These are phyloP conservation scores for Drosophila santomea DNA, from an alignment of 1,140 invertebrate genomes.

Conservation along the genomic window DNA sequence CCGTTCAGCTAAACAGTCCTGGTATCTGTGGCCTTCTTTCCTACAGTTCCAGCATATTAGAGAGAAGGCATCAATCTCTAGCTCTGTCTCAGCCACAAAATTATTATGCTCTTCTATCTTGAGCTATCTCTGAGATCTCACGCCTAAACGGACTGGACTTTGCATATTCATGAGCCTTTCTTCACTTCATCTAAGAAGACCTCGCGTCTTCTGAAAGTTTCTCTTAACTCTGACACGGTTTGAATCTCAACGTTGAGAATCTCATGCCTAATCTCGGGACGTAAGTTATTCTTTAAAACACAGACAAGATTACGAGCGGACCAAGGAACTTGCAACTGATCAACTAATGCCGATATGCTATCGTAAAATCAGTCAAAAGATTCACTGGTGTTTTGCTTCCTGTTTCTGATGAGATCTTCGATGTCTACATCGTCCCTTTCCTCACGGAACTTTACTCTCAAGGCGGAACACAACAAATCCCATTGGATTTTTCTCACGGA, in stretches of 20 bases:
- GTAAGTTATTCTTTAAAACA: slow-evolving; percentile 2
- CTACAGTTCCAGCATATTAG: neutral
- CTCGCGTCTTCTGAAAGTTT: neutral
- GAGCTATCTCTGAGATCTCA: neutral
- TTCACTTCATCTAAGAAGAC: slow-evolving; percentile 7
- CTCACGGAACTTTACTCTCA: neutral
- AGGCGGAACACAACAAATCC: slow-evolving; percentile 3
- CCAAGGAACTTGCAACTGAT: neutral
- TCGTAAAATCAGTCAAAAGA: neutral
- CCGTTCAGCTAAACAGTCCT: too few species aligned
- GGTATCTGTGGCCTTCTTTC: slow-evolving; percentile 2
- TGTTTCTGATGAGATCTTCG: neutral
- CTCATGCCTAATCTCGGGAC: neutral
- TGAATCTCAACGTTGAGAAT: slow-evolving; percentile 3
- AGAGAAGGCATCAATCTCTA: neutral
- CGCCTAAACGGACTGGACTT: neutral
- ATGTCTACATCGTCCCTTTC: slow-evolving; percentile 4
- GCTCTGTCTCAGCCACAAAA: neutral
- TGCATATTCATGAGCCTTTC: neutral
- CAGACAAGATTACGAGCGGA: neutral
- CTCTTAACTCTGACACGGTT: neutral
- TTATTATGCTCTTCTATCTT: neutral
- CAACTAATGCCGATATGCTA: neutral
- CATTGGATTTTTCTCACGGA: neutral
- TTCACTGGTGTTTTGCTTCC: slow-evolving; percentile 1